phyloP scores from a whole-genome alignment of 2,888 invertebrate species.

The Ennomos fuscantarius region DNA sequence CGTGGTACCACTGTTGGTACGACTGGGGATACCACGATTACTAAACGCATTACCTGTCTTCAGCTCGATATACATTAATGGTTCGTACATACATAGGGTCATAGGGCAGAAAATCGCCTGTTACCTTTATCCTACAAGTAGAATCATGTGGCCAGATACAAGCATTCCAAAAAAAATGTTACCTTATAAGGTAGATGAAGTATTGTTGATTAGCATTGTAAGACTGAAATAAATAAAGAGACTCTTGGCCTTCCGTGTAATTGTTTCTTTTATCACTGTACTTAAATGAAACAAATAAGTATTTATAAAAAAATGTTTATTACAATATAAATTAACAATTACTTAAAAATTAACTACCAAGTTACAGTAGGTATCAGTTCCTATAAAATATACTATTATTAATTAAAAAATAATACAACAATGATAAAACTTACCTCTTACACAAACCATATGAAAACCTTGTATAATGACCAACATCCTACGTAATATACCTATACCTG shows the following conservation, averaged over 20 bases:
- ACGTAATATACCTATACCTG: conserved; percentile 8
- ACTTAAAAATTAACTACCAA: conserved; percentile 19
- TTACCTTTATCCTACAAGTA: too few relatives aligned
- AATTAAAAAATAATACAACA: conserved; percentile 18
- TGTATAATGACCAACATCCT: conserved; percentile 5
- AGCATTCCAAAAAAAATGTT: conserved; percentile 27
- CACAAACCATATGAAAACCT: conserved; percentile 27
- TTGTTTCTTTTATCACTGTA: conserved; percentile 4
- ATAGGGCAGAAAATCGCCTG: too few relatives aligned
- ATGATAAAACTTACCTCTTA: conserved; percentile 33
- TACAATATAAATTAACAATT: conserved; percentile 1
- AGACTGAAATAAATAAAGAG: conserved; percentile 74
- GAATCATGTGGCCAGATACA: too few relatives aligned
- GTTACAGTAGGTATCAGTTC: conserved; percentile 8
- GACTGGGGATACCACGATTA: too few relatives aligned
- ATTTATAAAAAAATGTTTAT: conserved; percentile 1
- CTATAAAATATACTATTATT: conserved; percentile 14
- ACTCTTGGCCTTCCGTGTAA: conserved; percentile 17
- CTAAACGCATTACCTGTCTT: too few relatives aligned
- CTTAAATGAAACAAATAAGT: background rate
- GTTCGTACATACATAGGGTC: too few relatives aligned
- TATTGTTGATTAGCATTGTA: conserved; percentile 76
- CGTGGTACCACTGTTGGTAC: too few relatives aligned
- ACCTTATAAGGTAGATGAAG: conserved; percentile 53
- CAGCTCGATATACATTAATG: too few relatives aligned